Evolutionary conservation across 2,797 vertebrate genomes (phyloP).

Genomic region (Erpetoichthys calabaricus): DNA sequence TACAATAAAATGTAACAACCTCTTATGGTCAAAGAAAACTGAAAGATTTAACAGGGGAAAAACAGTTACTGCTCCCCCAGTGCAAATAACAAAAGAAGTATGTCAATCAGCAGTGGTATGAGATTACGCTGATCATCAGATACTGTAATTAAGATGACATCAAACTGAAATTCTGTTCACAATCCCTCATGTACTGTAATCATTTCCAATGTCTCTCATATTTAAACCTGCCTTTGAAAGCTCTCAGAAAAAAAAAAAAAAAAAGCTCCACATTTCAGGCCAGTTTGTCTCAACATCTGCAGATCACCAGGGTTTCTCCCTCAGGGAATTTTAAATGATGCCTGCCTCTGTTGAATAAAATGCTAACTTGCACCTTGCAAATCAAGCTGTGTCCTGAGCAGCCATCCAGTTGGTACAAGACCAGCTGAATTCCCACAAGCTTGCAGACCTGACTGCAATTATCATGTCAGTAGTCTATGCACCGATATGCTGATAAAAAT

Average conservation of each 20-base stretch:
- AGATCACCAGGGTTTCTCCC: slow-evolving; percentile 65
- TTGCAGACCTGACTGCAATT: slow-evolving; percentile 83
- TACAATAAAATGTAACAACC: no score
- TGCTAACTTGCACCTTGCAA: slow-evolving; percentile 76
- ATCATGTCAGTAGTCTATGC: slow-evolving; percentile 94
- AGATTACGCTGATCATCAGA: slow-evolving; percentile 7
- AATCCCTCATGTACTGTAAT: neutral
- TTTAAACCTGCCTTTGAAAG: slow-evolving; percentile 37
- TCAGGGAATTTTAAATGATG: slow-evolving; percentile 77
- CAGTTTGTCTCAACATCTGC: slow-evolving; percentile 79
- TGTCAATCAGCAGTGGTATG: slow-evolving; percentile 11
- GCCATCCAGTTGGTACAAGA: slow-evolving; percentile 85
- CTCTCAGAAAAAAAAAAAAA: slow-evolving; percentile 50
- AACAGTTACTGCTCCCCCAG: neutral
- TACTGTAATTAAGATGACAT: slow-evolving; percentile 17
- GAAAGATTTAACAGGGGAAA: no score
- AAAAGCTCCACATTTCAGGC: slow-evolving; percentile 63
- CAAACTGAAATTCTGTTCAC: slow-evolving; percentile 16
- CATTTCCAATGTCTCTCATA: slow-evolving; percentile 33
- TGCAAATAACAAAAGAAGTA: slow-evolving; percentile 6
- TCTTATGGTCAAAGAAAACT: no score
- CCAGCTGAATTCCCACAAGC: slow-evolving; percentile 74
- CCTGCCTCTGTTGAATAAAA: slow-evolving; percentile 70
- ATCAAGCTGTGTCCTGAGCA: slow-evolving; percentile 86
- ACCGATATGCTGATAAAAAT: slow-evolving; percentile 68